These are phyloP conservation scores for Lysandra bellargus DNA, from an alignment of 2,888 invertebrate genomes.

Conservation along the genomic window DNA sequence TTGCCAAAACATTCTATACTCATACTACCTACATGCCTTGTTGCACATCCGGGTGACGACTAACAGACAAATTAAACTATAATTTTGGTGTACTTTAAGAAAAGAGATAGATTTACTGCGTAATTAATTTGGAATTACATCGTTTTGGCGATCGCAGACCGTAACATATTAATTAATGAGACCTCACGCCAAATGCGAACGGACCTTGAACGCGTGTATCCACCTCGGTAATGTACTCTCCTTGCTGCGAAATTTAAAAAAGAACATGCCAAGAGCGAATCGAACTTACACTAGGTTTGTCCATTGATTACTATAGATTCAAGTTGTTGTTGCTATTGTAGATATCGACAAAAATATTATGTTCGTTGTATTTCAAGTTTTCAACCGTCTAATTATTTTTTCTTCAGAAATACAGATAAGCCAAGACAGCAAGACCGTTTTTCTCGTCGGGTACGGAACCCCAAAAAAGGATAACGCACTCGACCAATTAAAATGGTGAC, in stretches of 20 bases:
- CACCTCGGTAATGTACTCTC: conserved; percentile 3
- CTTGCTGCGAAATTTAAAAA: not conserved
- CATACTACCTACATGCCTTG: not conserved
- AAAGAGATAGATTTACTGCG: not conserved
- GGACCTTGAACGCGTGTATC: conserved; percentile 9
- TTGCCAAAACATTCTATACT: not conserved
- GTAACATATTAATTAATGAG: conserved; percentile 7
- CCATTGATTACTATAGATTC: too few relatives aligned
- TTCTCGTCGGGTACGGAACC: not conserved
- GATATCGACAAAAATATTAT: too few relatives aligned
- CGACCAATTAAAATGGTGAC: conserved; percentile 11
- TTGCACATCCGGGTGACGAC: conserved; percentile 14
- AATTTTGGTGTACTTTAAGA: not conserved
- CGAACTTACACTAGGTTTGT: not conserved
- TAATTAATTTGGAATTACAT: conserved; percentile 8
- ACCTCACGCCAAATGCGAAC: not conserved
- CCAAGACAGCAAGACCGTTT: not conserved
- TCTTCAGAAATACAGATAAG: not conserved
- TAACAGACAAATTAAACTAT: not conserved
- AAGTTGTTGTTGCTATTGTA: too few relatives aligned
- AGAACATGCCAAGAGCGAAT: not conserved
- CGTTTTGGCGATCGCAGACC: not conserved
- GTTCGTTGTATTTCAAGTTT: too few relatives aligned
- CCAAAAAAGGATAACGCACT: not conserved
- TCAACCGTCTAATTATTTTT: too few relatives aligned